Evolutionary conservation across 2,888 invertebrate genomes (phyloP).

Genomic region (Lampropteryx suffumata): DNA sequence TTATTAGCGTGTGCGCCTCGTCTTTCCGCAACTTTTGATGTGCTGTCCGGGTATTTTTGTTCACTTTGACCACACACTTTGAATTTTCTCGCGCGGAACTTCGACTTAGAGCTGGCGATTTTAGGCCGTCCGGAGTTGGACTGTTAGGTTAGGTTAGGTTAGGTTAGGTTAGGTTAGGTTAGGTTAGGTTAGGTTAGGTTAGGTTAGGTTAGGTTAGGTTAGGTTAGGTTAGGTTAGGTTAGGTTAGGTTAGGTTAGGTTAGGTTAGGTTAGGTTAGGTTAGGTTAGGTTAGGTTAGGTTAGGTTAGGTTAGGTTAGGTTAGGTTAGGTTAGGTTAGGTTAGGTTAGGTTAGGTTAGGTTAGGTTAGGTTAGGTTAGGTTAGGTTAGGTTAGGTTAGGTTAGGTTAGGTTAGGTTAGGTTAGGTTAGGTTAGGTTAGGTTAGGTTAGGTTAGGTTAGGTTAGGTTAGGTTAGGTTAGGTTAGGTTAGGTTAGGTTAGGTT

Average conservation of each 20-base stretch:
- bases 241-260: conserved; percentile 16
- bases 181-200: conserved; percentile 30
- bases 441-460: conserved; percentile 11
- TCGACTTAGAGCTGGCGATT: too few relatives aligned
- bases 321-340: conserved; percentile 23
- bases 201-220: conserved; percentile 19
- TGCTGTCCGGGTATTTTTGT: too few relatives aligned
- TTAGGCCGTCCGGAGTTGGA: too few relatives aligned
- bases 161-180: conserved; percentile 26
- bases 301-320: conserved; percentile 13
- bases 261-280: conserved; percentile 15
- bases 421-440: conserved; percentile 23
- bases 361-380: conserved; percentile 21
- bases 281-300: conserved; percentile 23
- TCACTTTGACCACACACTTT: too few relatives aligned
- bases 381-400: conserved; percentile 23
- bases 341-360: conserved; percentile 23
- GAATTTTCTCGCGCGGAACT: too few relatives aligned
- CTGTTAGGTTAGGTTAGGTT: conserved; percentile 15
- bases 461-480: conserved; percentile 3
- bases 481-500: too few relatives aligned
- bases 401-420: conserved; percentile 23
- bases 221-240: conserved; percentile 18
- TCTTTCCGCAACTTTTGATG: too few relatives aligned
- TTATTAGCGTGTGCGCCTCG: too few relatives aligned